Evolutionary conservation across 1,140 invertebrate genomes (phyloP).

Genomic region (Amphibalanus amphitrite): DNA sequence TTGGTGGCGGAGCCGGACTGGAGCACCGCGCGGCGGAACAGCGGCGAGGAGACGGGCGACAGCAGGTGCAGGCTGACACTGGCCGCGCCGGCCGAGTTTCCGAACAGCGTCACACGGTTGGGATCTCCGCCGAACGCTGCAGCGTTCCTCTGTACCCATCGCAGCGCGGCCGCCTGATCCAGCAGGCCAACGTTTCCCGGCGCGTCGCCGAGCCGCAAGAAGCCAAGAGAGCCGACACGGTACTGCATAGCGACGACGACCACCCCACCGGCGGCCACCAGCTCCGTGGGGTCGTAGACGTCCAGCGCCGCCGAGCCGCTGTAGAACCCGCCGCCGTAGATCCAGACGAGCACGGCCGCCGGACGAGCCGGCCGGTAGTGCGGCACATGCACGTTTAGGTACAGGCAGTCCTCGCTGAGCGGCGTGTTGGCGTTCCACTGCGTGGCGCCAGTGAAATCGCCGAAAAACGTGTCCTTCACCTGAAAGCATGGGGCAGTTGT

Average conservation of each 20-base stretch:
- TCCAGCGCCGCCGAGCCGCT: slow-evolving; percentile 12
- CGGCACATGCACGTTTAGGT: slow-evolving; percentile 70
- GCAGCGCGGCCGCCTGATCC: slow-evolving; percentile 24
- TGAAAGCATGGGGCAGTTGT: no score
- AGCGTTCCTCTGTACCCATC: slow-evolving; percentile 33
- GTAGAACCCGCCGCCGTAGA: slow-evolving; percentile 20
- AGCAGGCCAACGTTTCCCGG: slow-evolving; percentile 11
- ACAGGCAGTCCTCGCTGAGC: slow-evolving; percentile 84
- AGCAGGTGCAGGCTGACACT: slow-evolving; percentile 36
- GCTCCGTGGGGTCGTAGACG: slow-evolving; percentile 9
- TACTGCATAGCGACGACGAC: slow-evolving; percentile 17
- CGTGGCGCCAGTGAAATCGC: slow-evolving; percentile 70
- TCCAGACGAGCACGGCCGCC: slow-evolving; percentile 19
- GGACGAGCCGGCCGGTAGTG: slow-evolving; percentile 25
- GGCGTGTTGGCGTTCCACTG: slow-evolving; percentile 96
- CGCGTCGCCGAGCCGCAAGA: background rate
- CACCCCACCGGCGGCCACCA: slow-evolving; percentile 9
- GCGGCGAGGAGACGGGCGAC: slow-evolving; percentile 24
- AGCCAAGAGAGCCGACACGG: slow-evolving; percentile 10
- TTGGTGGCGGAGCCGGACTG: slow-evolving; percentile 12
- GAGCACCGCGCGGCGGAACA: slow-evolving; percentile 15
- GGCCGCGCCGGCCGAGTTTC: slow-evolving; percentile 39
- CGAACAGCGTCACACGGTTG: slow-evolving; percentile 36
- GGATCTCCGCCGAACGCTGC: slow-evolving; percentile 37
- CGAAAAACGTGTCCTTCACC: slow-evolving; percentile 63